Evolutionary conservation across 1,140 invertebrate species (phyloP).

Genomic region (Cyclina sinensis): DNA sequence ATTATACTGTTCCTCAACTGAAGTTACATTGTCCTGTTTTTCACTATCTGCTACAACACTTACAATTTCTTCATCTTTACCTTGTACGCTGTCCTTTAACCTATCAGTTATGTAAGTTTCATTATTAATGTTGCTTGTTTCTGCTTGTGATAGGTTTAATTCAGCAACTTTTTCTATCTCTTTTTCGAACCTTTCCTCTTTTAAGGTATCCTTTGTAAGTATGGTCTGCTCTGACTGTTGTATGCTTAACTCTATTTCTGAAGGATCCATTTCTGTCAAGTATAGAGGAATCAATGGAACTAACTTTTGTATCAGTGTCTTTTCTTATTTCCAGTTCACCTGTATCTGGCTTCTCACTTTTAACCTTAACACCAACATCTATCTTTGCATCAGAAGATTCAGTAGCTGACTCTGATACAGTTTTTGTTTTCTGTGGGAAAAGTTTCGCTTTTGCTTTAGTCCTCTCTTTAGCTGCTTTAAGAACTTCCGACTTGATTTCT

Average conservation of each 20-base stretch:
- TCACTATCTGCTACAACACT: slow-evolving; percentile 18
- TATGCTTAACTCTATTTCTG: no score
- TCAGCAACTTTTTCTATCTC: neutral
- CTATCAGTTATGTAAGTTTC: neutral
- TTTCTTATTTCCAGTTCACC: neutral
- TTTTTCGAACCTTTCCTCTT: neutral
- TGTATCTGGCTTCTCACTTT: neutral
- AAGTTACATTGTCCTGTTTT: neutral
- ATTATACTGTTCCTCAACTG: no score
- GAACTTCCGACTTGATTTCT: slow-evolving; percentile 53
- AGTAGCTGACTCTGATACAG: neutral
- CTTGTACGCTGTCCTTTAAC: neutral
- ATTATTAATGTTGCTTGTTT: neutral
- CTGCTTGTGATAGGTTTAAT: neutral
- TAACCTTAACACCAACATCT: neutral
- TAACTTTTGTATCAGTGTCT: neutral
- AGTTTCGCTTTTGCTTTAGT: slow-evolving; percentile 60
- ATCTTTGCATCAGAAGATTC: neutral
- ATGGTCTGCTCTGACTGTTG: no score
- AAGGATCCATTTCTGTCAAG: no score
- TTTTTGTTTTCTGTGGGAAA: slow-evolving; percentile 47
- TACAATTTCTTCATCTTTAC: neutral
- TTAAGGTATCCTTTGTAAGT: no score
- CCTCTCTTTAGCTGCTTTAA: slow-evolving; percentile 63
- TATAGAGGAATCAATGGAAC: neutral